Percentiles rank a stretch among this genome's conserved stretches.
Evolutionary conservation across 2,888 invertebrate genomes (phyloP).

Genomic region (Amblyjoppa fuscipennis): DNA sequence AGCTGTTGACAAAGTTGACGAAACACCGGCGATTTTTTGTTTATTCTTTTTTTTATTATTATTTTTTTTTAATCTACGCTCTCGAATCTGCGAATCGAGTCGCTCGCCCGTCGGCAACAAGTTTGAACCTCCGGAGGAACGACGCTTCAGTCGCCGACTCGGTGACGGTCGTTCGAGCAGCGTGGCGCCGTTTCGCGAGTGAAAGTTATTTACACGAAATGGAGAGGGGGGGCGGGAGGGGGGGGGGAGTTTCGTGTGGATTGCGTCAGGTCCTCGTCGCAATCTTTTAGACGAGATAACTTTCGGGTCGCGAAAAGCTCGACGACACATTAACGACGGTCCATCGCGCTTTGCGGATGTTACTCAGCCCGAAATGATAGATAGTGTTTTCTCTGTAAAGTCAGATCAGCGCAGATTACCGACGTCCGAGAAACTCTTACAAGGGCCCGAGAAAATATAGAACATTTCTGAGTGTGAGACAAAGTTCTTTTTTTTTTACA

Average conservation of each 20-base stretch:
- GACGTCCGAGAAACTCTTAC: not conserved
- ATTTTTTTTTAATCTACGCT: not conserved
- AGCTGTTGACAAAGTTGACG: no score
- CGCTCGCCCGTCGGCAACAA: conserved; percentile 42
- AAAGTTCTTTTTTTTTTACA: not conserved
- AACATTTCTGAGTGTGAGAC: no score
- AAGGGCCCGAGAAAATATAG: no score
- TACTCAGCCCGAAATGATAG: not conserved
- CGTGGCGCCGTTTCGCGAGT: conserved; percentile 59
- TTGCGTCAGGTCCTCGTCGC: conserved; percentile 68
- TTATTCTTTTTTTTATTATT: no score
- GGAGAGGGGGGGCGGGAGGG: not conserved
- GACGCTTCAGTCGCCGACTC: conserved; percentile 26
- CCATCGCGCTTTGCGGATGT: conserved; percentile 22
- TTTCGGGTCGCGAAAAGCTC: conserved; percentile 36
- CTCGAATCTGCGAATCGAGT: not conserved
- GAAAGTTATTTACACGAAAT: conserved; percentile 71
- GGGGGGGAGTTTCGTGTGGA: conserved; percentile 48
- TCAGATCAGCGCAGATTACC: not conserved
- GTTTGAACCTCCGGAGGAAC: conserved; percentile 16
- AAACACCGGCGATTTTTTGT: no score
- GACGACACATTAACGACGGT: conserved; percentile 31
- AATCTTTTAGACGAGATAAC: conserved; percentile 63
- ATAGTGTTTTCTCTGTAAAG: not conserved
- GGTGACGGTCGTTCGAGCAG: conserved; percentile 28